A percentile compares a stretch with the other conserved stretches of the same genome.
Conservation (phyloP, 2,888 invertebrate genomes). For the Anodontia alba region DNA sequence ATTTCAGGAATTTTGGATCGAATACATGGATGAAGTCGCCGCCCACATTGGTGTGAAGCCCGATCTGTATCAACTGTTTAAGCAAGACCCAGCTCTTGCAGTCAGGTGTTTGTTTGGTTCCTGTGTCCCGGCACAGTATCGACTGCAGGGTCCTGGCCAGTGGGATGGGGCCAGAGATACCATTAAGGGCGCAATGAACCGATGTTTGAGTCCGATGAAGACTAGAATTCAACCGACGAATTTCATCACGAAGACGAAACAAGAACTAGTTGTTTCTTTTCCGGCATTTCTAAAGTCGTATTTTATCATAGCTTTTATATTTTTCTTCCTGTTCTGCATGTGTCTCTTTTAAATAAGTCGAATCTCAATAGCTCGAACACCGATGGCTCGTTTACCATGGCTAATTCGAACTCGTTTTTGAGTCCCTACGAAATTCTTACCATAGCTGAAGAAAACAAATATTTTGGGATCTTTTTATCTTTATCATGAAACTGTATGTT, state of each 20-base stretch:
- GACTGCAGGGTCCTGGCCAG: constrained; percentile 76
- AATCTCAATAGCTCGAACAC: no score
- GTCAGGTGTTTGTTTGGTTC: constrained; percentile 80
- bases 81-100: constrained; percentile 74
- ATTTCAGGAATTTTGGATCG: constrained; percentile 82
- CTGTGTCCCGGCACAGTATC: constrained; percentile 81
- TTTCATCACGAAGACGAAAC: constrained; percentile 21
- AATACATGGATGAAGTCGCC: constrained; percentile 82
- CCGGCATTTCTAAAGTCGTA: constrained; percentile 59
- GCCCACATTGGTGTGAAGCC: constrained; percentile 76
- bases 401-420: no score
- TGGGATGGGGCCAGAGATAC: constrained; percentile 73
- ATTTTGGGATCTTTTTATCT: no score
- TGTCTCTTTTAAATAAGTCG: constrained; percentile 37
- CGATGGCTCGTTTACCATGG: no score
- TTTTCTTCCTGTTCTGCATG: constrained; percentile 60
- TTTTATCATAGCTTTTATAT: constrained; percentile 52
- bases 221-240: constrained; percentile 60
- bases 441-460: no score
- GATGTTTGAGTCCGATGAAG: constrained; percentile 55
- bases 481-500: no score
- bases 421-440: no score
- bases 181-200: constrained; percentile 59
- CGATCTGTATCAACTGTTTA: constrained; percentile 66
- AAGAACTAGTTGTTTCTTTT: constrained; percentile 36